Percentiles rank a stretch among this genome's conserved stretches.
phyloP scores from a whole-genome alignment of 2,888 invertebrate genomes.

The Sericinus montela region DNA sequence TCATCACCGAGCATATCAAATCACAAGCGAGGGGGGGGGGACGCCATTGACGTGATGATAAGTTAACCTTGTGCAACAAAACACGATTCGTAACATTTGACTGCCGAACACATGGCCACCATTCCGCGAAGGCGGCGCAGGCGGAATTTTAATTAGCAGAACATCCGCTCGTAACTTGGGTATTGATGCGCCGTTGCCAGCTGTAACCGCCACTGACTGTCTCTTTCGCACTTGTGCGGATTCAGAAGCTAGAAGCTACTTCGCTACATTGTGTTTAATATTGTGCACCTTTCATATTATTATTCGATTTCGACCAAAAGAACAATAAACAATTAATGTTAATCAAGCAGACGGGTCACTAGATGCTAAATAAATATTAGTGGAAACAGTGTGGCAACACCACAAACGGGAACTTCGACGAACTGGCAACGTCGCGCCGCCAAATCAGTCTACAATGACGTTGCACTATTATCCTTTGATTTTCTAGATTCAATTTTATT shows the following conservation, averaged over 20 bases:
- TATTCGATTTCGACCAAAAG: slow-evolving; percentile 37
- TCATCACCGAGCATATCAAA: slow-evolving; percentile 49
- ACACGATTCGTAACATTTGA: slow-evolving; percentile 73
- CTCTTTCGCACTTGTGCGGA: slow-evolving; percentile 48
- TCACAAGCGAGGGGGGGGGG: slow-evolving; percentile 48
- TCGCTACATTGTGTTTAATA: slow-evolving; percentile 39
- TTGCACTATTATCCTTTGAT: slow-evolving; percentile 63
- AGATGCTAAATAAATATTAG: slow-evolving; percentile 27
- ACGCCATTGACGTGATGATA: slow-evolving; percentile 55
- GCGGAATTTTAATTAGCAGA: slow-evolving; percentile 80
- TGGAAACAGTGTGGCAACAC: slow-evolving; percentile 56
- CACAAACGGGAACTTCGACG: slow-evolving; percentile 66
- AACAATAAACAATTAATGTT: slow-evolving; percentile 27
- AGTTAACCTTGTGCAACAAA: slow-evolving; percentile 75
- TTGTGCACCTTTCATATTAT: slow-evolving; percentile 38
- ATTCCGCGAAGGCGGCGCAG: slow-evolving; percentile 79
- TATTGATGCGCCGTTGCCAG: slow-evolving; percentile 71
- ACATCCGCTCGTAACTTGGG: slow-evolving; percentile 75
- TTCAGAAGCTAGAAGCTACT: slow-evolving; percentile 29
- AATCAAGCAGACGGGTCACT: slow-evolving; percentile 24
- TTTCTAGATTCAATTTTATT: slow-evolving; percentile 65
- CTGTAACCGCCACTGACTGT: slow-evolving; percentile 45
- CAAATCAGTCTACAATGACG: slow-evolving; percentile 62
- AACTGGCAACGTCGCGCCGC: slow-evolving; percentile 72
- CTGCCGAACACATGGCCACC: slow-evolving; percentile 76